These are phyloP conservation scores for Torymus auratus DNA, from an alignment of 2,888 invertebrate species.

Conservation along the genomic window DNA sequence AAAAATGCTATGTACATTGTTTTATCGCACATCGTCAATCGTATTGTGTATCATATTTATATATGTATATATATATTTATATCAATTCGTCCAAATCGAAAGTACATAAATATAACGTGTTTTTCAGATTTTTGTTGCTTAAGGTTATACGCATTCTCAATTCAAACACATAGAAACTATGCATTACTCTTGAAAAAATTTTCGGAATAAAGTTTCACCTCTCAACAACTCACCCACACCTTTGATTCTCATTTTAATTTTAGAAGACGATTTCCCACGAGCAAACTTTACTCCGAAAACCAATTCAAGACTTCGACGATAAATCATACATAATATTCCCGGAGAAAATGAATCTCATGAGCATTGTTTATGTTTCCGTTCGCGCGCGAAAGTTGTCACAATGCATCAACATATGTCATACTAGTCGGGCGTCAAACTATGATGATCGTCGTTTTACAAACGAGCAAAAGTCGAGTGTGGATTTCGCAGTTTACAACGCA, in stretches of 20 bases:
- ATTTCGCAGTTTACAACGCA: constrained; percentile 5
- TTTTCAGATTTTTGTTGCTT: constrained; percentile 31
- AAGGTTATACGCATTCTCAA: constrained; percentile 22
- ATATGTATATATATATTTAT: constrained; percentile 51
- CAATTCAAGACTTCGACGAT: not conserved
- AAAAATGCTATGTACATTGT: constrained; percentile 56
- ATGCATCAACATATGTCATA: constrained; percentile 1
- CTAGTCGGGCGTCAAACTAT: constrained; percentile 8
- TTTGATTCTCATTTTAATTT: no score
- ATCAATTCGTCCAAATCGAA: constrained; percentile 46
- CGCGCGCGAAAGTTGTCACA: not conserved
- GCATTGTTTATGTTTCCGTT: constrained; percentile 4
- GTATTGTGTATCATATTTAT: constrained; percentile 52
- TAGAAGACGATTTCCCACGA: no score
- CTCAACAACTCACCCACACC: no score
- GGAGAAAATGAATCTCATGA: constrained; percentile 3
- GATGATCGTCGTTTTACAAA: constrained; percentile 10
- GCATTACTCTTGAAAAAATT: not conserved
- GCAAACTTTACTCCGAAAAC: not conserved
- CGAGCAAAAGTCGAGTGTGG: constrained; percentile 8
- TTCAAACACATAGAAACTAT: constrained; percentile 27
- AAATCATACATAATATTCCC: constrained; percentile 8
- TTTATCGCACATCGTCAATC: constrained; percentile 49
- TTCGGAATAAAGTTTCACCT: not conserved
- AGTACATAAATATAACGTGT: constrained; percentile 37